Percentiles rank a stretch among this genome's conserved stretches.
Evolutionary conservation across 2,797 vertebrate genomes (phyloP).

Genomic region (Adrianichthys oophorus): DNA sequence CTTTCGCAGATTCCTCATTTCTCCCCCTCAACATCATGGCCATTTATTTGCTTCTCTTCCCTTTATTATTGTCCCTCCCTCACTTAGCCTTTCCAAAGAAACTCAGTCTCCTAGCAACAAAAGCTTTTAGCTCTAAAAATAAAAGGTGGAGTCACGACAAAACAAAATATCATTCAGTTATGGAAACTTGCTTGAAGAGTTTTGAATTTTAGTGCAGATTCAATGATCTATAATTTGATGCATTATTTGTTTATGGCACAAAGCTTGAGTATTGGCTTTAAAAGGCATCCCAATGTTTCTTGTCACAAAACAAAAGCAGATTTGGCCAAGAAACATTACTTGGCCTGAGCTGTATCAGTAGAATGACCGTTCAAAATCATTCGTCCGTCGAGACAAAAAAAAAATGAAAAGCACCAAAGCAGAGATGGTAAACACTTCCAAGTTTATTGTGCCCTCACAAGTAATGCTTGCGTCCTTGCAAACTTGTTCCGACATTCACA

Average conservation of each 20-base stretch:
- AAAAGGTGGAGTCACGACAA: conserved; percentile 68
- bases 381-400: too few species aligned
- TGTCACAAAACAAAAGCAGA: too few species aligned
- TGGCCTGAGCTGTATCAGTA: too few species aligned
- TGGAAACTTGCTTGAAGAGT: conserved; percentile 53
- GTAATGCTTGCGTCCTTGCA: too few species aligned
- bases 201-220: conserved; percentile 26
- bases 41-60: conserved; percentile 46
- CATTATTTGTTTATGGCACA: conserved; percentile 20
- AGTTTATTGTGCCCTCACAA: too few species aligned
- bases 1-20: conserved; percentile 70
- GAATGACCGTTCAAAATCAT: too few species aligned
- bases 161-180: conserved; percentile 67
- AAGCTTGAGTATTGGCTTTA: too few species aligned
- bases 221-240: conserved; percentile 18
- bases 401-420: too few species aligned
- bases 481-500: too few species aligned
- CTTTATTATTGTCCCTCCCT: conserved; percentile 60
- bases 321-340: too few species aligned
- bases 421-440: too few species aligned
- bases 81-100: conserved; percentile 66
- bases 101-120: conserved; percentile 81
- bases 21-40: conserved; percentile 58
- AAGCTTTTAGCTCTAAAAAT: conserved; percentile 80
- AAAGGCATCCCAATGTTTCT: too few species aligned